Base-by-base conservation (phyloP, 2,888 invertebrate genomes). In the Idaea aversata region DNA sequence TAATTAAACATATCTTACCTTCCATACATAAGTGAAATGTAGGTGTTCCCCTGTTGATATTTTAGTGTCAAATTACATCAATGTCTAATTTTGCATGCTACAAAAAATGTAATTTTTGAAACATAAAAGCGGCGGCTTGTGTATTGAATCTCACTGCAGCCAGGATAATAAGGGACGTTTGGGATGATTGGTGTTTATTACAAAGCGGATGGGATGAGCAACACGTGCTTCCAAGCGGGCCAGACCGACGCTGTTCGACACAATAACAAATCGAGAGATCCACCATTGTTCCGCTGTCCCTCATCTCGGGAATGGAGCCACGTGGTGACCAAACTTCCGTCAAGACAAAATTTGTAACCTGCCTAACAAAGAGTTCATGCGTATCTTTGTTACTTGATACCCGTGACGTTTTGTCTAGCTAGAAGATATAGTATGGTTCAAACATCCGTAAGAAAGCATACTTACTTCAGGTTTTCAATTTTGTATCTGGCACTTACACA, bases 161-260 rank as follows among this genome's bases (percentile, higher is more conserved):
- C 57, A 62, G 10, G 47, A 47, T 59, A 38, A 65, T 63, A 67
- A 67, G 65, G 63, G 68, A 66, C 35, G 66, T 78, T 80, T 83
- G 65, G 75, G 72, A 63, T 75, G 74, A 72, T 74, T 72, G 68
- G 65, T 68, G 69, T 75, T 69, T 72, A 76, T 77, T 75, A 73
- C 77, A 78, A 77, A 73, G 77, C 75, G 75, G 80, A 79, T 84
- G 83, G 80, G 81, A 85, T 81, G 82, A 77, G 75, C 76, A 87
- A 90, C 90, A 90, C 89, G 89, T 90, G 91, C 85, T 85, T 85
- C 84, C 78, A 82, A 83, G 77, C 80, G 80, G 78, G 75, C 82
- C 77, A 78, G 77, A 75, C 77, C 79, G 77, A 75, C 47, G 80
- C 75, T 78, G 81, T 77, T 79, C 84, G 82, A 84, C 85, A 86